These are phyloP conservation scores for Chorisops tibialis DNA, from an alignment of 2,888 invertebrate species.

Conservation along the genomic window DNA sequence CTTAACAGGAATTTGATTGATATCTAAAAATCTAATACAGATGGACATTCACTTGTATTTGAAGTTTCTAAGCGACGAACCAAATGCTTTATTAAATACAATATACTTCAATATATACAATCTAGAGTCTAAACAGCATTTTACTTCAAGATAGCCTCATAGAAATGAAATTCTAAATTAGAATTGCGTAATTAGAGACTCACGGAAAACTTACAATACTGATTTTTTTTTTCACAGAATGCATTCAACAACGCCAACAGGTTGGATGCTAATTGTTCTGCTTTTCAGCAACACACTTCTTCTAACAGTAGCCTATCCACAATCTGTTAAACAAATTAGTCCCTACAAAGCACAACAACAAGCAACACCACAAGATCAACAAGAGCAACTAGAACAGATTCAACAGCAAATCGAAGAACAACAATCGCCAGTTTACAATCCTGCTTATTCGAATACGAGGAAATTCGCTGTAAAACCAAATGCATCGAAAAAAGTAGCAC, in stretches of 20 bases:
- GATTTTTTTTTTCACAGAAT: conserved; percentile 52
- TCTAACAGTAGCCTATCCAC: conserved; percentile 67
- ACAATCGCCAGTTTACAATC: conserved; percentile 43
- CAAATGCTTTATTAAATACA: too few relatives aligned
- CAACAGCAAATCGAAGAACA: conserved; percentile 35
- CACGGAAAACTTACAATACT: too few relatives aligned
- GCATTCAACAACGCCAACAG: conserved; percentile 63
- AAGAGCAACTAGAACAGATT: conserved; percentile 25
- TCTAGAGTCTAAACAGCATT: too few relatives aligned
- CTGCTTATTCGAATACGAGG: conserved; percentile 44
- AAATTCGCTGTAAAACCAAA: conserved; percentile 89
- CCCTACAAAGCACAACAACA: conserved; percentile 36
- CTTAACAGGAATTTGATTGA: too few relatives aligned
- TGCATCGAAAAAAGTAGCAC: conserved; percentile 79
- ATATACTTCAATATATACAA: too few relatives aligned
- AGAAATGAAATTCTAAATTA: too few relatives aligned
- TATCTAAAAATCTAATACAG: too few relatives aligned
- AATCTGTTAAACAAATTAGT: conserved; percentile 40
- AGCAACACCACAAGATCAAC: conserved; percentile 19
- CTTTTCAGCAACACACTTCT: conserved; percentile 65
- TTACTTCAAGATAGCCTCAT: too few relatives aligned
- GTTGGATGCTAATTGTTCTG: conserved; percentile 69
- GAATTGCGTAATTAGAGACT: too few relatives aligned
- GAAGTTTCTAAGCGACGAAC: too few relatives aligned
- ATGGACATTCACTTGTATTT: too few relatives aligned